Conservation (phyloP, 2,113 vertebrate genomes). For the Myanophis thanlyinensis region DNA sequence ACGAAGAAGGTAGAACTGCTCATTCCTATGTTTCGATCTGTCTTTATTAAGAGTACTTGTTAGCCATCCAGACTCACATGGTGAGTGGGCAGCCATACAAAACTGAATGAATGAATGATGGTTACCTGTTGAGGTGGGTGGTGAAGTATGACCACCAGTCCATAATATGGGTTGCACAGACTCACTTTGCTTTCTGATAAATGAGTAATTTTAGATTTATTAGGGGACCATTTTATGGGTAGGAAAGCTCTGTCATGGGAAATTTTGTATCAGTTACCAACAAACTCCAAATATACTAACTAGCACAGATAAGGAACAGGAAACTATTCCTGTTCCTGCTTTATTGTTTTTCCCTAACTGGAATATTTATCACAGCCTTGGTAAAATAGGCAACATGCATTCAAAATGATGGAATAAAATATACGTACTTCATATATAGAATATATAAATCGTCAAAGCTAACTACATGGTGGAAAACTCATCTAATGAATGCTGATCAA, state of each 20-base stretch:
- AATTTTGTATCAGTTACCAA: background rate
- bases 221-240: background rate
- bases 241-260: background rate
- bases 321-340: background rate
- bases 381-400: background rate
- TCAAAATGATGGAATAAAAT: background rate
- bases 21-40: background rate
- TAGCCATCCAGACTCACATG: background rate
- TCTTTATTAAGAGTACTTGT: background rate
- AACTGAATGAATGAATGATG: background rate
- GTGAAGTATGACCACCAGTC: background rate
- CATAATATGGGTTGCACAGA: background rate
- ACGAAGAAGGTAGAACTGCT: background rate
- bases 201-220: background rate
- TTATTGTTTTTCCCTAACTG: background rate
- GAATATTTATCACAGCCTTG: background rate
- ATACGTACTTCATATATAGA: background rate
- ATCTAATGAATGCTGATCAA: background rate
- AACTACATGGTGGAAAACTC: background rate
- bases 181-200: background rate
- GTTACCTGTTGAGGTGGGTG: background rate
- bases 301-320: background rate
- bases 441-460: background rate
- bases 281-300: background rate
- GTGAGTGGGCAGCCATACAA: background rate